A percentile compares a stretch with the other conserved stretches of the same genome.
phyloP scores from a whole-genome alignment of 2,113 vertebrate species.

The Geothlypis trichas region DNA sequence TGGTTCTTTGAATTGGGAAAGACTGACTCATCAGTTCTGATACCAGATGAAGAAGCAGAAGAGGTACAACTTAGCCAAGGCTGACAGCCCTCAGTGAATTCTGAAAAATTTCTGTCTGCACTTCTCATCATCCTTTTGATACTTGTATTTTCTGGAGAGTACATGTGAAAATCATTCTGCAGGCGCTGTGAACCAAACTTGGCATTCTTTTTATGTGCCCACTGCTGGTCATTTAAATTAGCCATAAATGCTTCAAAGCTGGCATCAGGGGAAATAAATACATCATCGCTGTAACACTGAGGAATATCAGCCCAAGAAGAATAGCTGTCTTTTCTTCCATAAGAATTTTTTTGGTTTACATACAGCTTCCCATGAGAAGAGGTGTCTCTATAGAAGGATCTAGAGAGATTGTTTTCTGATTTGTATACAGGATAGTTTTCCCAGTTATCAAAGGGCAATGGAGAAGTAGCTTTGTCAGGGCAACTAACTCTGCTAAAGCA shows the following conservation, averaged over 20 bases:
- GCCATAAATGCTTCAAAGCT: conserved; percentile 55
- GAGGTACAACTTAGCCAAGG: conserved; percentile 3
- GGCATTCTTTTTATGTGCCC: background rate
- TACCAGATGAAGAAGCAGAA: background rate
- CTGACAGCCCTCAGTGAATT: conserved; percentile 2
- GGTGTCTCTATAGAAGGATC: conserved; percentile 45
- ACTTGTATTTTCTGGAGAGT: conserved; percentile 20
- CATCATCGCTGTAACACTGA: conserved; percentile 45
- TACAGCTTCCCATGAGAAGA: conserved; percentile 44
- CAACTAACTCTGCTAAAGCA: conserved; percentile 30
- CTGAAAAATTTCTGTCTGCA: conserved; percentile 5
- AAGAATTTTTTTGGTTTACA: conserved; percentile 31
- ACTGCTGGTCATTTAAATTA: conserved; percentile 28
- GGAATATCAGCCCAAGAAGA: conserved; percentile 49
- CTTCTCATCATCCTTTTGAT: conserved; percentile 22
- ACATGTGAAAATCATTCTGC: conserved; percentile 19
- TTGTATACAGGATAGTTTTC: conserved; percentile 69
- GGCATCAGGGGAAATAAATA: conserved; percentile 46
- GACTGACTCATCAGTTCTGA: conserved; percentile 32
- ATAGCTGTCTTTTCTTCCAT: conserved; percentile 46
- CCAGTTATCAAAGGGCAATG: conserved; percentile 57
- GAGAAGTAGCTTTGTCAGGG: conserved; percentile 28
- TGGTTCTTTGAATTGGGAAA: background rate
- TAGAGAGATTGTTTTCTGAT: conserved; percentile 57
- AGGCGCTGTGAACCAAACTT: conserved; percentile 15